Percentiles rank a stretch among this genome's conserved stretches.
phyloP scores from a whole-genome alignment of 2,797 vertebrate genomes.

The Microctenopoma lineatum region DNA sequence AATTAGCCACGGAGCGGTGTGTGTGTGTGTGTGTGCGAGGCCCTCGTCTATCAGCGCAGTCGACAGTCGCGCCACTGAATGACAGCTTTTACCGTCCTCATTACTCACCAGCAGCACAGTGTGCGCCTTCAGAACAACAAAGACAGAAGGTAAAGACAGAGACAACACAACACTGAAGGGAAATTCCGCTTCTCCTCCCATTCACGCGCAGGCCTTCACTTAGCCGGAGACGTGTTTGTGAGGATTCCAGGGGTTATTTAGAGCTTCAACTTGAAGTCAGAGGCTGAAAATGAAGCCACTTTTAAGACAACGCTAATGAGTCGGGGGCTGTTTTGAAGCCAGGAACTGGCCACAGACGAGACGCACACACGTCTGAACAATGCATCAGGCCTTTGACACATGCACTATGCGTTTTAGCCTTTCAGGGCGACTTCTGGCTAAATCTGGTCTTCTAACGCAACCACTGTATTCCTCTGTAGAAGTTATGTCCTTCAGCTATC shows the following conservation, averaged over 20 bases:
- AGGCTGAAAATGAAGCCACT: constrained; percentile 39
- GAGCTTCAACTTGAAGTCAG: constrained; percentile 57
- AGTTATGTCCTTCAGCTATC: background rate
- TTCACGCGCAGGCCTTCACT: constrained; percentile 21
- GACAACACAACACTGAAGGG: constrained; percentile 29
- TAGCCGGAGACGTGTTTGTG: constrained; percentile 32
- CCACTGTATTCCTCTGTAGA: constrained; percentile 39
- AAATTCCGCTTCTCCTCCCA: constrained; percentile 48
- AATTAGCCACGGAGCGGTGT: constrained; percentile 70
- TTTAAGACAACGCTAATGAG: constrained; percentile 51
- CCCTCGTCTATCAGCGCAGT: constrained; percentile 69
- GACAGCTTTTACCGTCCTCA: constrained; percentile 55
- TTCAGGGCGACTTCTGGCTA: constrained; percentile 7
- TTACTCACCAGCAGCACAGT: constrained; percentile 44
- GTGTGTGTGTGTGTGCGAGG: constrained; percentile 46
- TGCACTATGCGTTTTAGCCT: background rate
- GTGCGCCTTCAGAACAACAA: constrained; percentile 52
- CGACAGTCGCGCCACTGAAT: constrained; percentile 66
- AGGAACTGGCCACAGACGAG: constrained; percentile 28
- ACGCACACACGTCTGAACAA: constrained; percentile 41
- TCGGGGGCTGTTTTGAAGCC: constrained; percentile 49
- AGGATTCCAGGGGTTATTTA: constrained; percentile 38
- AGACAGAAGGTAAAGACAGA: constrained; percentile 38
- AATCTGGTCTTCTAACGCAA: constrained; percentile 28
- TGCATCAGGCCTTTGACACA: constrained; percentile 18